Percentiles rank a stretch among this genome's conserved stretches.
Conservation (phyloP, 1,140 invertebrate species). For the Pachyrhynchus sulphureomaculatus region DNA sequence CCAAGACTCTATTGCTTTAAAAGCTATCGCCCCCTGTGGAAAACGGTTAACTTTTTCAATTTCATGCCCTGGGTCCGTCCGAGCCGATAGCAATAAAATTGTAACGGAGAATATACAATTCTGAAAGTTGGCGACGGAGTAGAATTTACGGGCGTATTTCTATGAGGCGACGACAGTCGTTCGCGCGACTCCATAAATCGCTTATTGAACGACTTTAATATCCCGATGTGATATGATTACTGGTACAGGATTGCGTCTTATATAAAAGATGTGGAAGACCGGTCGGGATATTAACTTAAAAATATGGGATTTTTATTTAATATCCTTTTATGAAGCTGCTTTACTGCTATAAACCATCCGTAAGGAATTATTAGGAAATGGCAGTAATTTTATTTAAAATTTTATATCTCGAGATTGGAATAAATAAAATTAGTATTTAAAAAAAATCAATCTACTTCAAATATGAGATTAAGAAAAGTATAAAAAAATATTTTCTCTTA, state of each 20-base stretch:
- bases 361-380: too few relatives aligned
- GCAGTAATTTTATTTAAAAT: too few relatives aligned
- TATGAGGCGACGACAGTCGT: slow-evolving; percentile 36
- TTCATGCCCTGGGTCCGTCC: slow-evolving; percentile 43
- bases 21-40: slow-evolving; percentile 23
- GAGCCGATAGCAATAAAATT: slow-evolving; percentile 40
- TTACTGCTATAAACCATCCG: neutral
- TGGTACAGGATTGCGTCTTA: slow-evolving; percentile 22
- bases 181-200: slow-evolving; percentile 42
- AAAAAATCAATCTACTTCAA: too few relatives aligned
- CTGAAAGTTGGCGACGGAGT: slow-evolving; percentile 29
- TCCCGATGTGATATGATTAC: slow-evolving; percentile 42
- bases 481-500: too few relatives aligned
- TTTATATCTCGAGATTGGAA: too few relatives aligned
- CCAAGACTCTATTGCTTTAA: slow-evolving; percentile 6
- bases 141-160: slow-evolving; percentile 41
- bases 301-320: slow-evolving; percentile 30
- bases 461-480: too few relatives aligned
- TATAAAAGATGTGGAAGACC: slow-evolving; percentile 14
- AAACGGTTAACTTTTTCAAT: slow-evolving; percentile 46
- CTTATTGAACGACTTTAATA: slow-evolving; percentile 45
- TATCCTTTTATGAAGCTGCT: slow-evolving; percentile 5
- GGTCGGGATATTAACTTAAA: slow-evolving; percentile 26
- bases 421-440: too few relatives aligned
- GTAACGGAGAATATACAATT: slow-evolving; percentile 42